A percentile compares a stretch with the other conserved stretches of the same genome.
These are phyloP conservation scores for Ormyrus thymus DNA, from an alignment of 2,888 invertebrate genomes.

Conservation along the genomic window DNA sequence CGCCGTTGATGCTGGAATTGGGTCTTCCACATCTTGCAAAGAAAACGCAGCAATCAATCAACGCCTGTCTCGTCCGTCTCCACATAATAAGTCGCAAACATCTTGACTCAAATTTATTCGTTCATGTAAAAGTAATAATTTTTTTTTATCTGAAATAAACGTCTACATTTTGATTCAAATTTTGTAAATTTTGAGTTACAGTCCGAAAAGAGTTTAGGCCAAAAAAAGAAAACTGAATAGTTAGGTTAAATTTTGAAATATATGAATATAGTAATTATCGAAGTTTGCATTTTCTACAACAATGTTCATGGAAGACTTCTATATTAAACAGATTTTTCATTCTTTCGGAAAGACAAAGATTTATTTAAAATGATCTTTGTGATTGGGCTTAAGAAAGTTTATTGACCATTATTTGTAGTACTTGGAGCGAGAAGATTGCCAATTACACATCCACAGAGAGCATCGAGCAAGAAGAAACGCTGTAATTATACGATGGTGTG, in stretches of 20 bases:
- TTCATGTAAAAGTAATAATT: not conserved
- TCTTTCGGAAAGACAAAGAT: not conserved
- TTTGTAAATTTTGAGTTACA: constrained; percentile 5
- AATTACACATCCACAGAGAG: constrained; percentile 2
- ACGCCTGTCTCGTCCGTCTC: constrained; percentile 58
- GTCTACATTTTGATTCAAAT: constrained; percentile 10
- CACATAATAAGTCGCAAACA: constrained; percentile 64
- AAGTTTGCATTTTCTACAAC: not conserved
- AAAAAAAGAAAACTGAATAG: constrained; percentile 4
- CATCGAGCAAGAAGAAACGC: constrained; percentile 1
- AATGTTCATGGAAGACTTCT: constrained; percentile 1
- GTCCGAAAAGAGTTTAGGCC: not conserved
- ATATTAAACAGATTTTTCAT: not conserved
- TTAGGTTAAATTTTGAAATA: constrained; percentile 10
- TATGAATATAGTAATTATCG: constrained; percentile 31
- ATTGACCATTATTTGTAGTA: constrained; percentile 29
- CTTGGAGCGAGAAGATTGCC: constrained; percentile 30
- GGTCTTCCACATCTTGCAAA: constrained; percentile 54
- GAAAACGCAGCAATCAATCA: constrained; percentile 55
- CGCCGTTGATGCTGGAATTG: constrained; percentile 46
- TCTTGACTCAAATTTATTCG: constrained; percentile 57
- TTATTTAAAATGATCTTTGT: not conserved
- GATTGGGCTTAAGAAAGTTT: not conserved
- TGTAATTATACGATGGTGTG: constrained; percentile 6
- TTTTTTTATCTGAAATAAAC: constrained; percentile 5